These are phyloP conservation scores for Leuciscus idus DNA, from an alignment of 2,113 vertebrate species.

Conservation along the genomic window DNA sequence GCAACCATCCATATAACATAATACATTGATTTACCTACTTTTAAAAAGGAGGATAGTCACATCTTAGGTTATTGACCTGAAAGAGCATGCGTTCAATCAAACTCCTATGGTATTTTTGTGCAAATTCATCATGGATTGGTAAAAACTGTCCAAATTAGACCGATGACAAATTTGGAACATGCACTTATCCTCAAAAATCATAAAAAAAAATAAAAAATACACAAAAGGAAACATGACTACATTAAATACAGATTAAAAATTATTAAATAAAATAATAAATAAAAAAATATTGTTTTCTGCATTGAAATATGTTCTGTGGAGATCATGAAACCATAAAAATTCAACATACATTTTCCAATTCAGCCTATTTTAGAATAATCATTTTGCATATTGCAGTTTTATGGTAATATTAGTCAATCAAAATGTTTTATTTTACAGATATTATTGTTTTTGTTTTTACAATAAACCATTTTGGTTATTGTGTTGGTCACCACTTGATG, in stretches of 20 bases:
- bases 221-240: not conserved
- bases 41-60: not conserved
- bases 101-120: not conserved
- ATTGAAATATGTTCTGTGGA: not conserved
- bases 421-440: not conserved
- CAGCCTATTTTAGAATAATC: not conserved
- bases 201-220: not conserved
- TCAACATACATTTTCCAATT: not conserved
- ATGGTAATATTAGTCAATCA: not conserved
- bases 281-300: not conserved
- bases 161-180: not conserved
- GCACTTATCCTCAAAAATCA: not conserved
- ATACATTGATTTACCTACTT: not conserved
- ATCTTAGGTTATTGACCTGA: not conserved
- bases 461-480: too few species aligned
- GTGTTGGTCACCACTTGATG: not conserved
- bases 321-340: not conserved
- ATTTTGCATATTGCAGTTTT: not conserved
- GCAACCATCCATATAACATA: not conserved
- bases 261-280: not conserved
- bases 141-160: not conserved
- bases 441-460: too few species aligned
- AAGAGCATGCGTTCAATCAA: not conserved
- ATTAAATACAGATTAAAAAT: not conserved
- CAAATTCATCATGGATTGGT: not conserved